Evolutionary conservation across 2,888 invertebrate species (phyloP).

Genomic region (Pediacus dermestoides): DNA sequence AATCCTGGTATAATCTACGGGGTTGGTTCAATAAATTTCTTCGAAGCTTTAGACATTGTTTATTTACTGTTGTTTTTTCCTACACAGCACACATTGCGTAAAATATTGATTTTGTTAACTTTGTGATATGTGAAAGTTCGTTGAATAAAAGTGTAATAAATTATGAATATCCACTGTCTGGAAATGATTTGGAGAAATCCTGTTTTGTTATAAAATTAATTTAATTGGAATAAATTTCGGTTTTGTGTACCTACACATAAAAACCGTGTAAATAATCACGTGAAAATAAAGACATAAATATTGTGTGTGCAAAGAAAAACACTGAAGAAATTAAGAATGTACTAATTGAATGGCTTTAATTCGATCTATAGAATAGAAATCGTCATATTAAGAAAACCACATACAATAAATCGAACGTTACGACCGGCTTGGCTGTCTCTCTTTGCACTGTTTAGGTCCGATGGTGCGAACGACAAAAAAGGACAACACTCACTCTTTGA

Average conservation of each 20-base stretch:
- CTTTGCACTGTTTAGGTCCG: not conserved
- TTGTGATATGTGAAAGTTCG: too few relatives aligned
- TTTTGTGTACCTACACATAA: constrained; percentile 5
- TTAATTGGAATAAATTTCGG: constrained; percentile 1
- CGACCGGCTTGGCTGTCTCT: constrained; percentile 12
- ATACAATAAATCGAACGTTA: constrained; percentile 35
- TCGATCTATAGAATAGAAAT: constrained; percentile 44
- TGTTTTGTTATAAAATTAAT: too few relatives aligned
- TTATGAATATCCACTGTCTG: too few relatives aligned
- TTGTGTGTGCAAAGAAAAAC: constrained; percentile 25
- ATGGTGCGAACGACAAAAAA: constrained; percentile 7
- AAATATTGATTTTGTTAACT: too few relatives aligned
- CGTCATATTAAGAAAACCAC: constrained; percentile 41
- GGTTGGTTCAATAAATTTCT: too few relatives aligned
- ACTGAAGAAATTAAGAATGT: constrained; percentile 43
- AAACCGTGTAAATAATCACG: constrained; percentile 13
- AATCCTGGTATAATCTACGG: too few relatives aligned
- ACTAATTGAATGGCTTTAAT: constrained; percentile 45
- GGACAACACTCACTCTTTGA: constrained; percentile 15
- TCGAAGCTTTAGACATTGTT: too few relatives aligned
- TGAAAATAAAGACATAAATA: constrained; percentile 43
- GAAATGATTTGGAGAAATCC: too few relatives aligned
- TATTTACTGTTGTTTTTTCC: too few relatives aligned
- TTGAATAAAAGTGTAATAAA: too few relatives aligned
- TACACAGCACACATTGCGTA: too few relatives aligned